Base-by-base conservation (phyloP, 2,113 vertebrate genomes). In the Sylvilagus bachmani region DNA sequence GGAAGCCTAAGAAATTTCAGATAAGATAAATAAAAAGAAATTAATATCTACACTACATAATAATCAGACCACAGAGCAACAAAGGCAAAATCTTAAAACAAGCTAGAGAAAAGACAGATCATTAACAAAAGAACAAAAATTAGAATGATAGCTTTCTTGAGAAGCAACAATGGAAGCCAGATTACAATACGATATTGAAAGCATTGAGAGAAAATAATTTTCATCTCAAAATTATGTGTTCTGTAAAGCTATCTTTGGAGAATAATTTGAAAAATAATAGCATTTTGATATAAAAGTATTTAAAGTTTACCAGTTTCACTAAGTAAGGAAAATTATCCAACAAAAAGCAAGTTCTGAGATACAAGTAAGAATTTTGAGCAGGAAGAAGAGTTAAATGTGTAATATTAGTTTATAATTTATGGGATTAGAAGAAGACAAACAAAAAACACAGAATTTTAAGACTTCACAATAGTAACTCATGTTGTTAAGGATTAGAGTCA, bases 131-230 rank as follows among this genome's bases (percentile, higher is more conserved):
- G 24, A 86, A 81, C 7, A 86, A 62, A 38, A 66, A 22, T 25
- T 53, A 85, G 14, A 80, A 38, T 55, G n/a, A 51, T 51, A 31
- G 24, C 38, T 80, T 86, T 80, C 36, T 86, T 31, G 79, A 80
- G 27, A 90, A 90, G 27, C 81, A 94, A n/a, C 62, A 69, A 19
- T 70, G 71, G 66, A 86, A 55, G 16, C 38, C 73, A 55, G 33
- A 53, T 64, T 73, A 90, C 55, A 86, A 86, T 78, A 85, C 70
- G 84, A 78, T 79, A 13, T 64, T 94, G 55, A 86, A 94, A 94
- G n/a, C 64, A 21, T 31, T 94, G 70, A 79, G 27, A 85, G 25
- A 64, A 90, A 64, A 85, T 79, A 19, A 73, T 86, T 85, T 67
- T 86, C 33, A 64, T 79, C 55, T 85, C 64, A 73, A n/a, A 79